Base-by-base conservation (phyloP, 2,113 vertebrate genomes). In the Stegostoma tigrinum region DNA sequence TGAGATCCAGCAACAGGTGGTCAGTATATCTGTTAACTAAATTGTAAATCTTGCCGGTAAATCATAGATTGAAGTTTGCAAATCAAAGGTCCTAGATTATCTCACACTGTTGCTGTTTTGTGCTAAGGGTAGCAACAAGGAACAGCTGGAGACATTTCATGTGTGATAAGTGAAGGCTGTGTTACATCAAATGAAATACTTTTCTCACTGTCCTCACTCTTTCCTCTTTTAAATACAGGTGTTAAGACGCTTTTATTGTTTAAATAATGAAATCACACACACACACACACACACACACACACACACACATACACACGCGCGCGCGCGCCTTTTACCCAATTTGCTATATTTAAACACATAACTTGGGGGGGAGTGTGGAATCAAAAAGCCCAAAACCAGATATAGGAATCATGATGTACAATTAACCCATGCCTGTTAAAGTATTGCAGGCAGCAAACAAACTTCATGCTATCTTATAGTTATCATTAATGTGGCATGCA, bases 101-200 rank as follows among this genome's bases (percentile, higher is more conserved):
- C 6, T 66, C 7, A 17, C 55, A 91, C 15, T 91, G 61, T 91
- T 90, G 48, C 30, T 90, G 64, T 64, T n/a, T 91, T 64, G 15
- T 91, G 89, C 34, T 91, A n/a, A 21, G 61, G 89, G 34, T 91
- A 91, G 89, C 34, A 66, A 91, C 89, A 91, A 91, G 66, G 61
- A 66, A 38, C 30, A 91, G 89, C 89, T 91, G 89, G 61, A 91
- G 34, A 66, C 34, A 64, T 91, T 42, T 91, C 38, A 83, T 45
- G 55, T 66, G 61, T 38, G 55, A 17, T 91, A 91, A 91, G 55
- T 66, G 89, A 91, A n/a, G 89, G 55, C 34, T 66, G 34, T 19
- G 34, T 64, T 64, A 30, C 30, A 66, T n/a, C 55, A 91, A 34
- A 34, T 64, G 55, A 91, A 91, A 64, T 64, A 64, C 1, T 34